Evolutionary conservation across 2,113 vertebrate species (phyloP), one percentile per base, ranked within the genome.

Genomic region (Lophura nycthemera): DNA sequence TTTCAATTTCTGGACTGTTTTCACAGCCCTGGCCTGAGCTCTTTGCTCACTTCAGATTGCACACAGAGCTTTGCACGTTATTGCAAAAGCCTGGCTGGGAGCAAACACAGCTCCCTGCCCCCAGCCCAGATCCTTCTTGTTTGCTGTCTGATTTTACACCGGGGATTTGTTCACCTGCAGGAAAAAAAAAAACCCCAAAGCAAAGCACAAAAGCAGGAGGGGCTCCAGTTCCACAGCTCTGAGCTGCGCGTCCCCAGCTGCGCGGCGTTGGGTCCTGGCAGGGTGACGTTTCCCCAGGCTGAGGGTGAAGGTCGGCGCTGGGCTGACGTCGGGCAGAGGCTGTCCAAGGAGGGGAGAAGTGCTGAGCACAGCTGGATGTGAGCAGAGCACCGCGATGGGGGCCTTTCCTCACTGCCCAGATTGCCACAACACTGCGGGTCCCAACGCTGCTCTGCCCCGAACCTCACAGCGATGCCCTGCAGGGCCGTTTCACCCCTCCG

Each of bases 51-150:
- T 50, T 9, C 2, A 0, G 40, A 47, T 20, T 47, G 87, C 89
- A 9, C 38, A 2, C 2, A 0, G 27, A 2, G 45, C 70, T 45
- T 10, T 17, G 57, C 7, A 0, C 18, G 0, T n/a, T 8, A 32
- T 71, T 88, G 83, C 90, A 60, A 66, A 88, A 89, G 43, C 42
- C 47, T 54, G 76, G 65, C 67, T 4, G 52, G 42, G 50, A 71
- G 61, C 14, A 2, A 50, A 24, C 48, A 24, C 48, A 50, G 70
- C 66, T 47, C 83, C 90, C 63, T 69, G 14, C 80, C 92, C 73
- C 75, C 52, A 24, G 19, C 57, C 86, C 76, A 5, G 13, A 40
- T 8, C 59, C 48, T 0, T 3, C 8, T 2, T 15, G 21, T 88
- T 52, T 65, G 59, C 66, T 81, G 66, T 34, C 40, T 45, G 60